A percentile compares a stretch with the other conserved stretches of the same genome.
phyloP scores from a whole-genome alignment of 2,113 vertebrate genomes.

The Gobius niger region DNA sequence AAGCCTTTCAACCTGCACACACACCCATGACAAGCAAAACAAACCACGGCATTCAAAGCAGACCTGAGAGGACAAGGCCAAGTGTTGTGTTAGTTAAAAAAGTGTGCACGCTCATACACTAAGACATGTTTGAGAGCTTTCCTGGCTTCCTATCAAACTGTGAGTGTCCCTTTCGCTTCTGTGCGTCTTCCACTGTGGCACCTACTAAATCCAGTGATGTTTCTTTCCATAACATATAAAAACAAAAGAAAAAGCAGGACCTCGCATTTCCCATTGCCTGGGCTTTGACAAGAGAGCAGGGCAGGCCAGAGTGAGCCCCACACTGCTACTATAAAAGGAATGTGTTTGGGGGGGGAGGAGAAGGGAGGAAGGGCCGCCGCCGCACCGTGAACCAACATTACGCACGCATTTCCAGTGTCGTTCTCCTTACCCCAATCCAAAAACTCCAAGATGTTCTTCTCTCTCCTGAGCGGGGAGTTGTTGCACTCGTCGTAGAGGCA shows the following conservation, averaged over 20 bases:
- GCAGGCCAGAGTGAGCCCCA: constrained; percentile 54
- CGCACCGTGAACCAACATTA: constrained; percentile 58
- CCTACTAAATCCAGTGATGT: neutral
- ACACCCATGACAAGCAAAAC: constrained; percentile 27
- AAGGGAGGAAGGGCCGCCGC: constrained; percentile 65
- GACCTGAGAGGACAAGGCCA: neutral
- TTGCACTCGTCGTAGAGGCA: constrained; percentile 98
- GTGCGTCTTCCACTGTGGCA: neutral
- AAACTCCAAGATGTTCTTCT: constrained; percentile 96
- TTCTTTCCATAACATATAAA: constrained; percentile 26
- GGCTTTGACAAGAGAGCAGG: constrained; percentile 37
- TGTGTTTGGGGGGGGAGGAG: constrained; percentile 65
- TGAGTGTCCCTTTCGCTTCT: constrained; percentile 3
- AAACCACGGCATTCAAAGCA: constrained; percentile 25
- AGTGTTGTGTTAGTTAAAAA: constrained; percentile 17
- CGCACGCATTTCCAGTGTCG: constrained; percentile 32
- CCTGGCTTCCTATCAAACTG: constrained; percentile 33
- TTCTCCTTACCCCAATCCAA: constrained; percentile 92
- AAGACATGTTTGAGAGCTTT: constrained; percentile 47
- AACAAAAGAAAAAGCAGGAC: constrained; percentile 12
- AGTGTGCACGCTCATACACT: constrained; percentile 4
- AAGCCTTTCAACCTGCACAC: constrained; percentile 16
- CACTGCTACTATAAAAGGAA: constrained; percentile 73
- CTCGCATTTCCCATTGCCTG: constrained; percentile 15
- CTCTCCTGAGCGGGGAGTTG: constrained; percentile 92